Percentiles rank a stretch among this genome's conserved stretches.
Conservation (phyloP, 2,797 vertebrate species). For the Bradypus variegatus region DNA sequence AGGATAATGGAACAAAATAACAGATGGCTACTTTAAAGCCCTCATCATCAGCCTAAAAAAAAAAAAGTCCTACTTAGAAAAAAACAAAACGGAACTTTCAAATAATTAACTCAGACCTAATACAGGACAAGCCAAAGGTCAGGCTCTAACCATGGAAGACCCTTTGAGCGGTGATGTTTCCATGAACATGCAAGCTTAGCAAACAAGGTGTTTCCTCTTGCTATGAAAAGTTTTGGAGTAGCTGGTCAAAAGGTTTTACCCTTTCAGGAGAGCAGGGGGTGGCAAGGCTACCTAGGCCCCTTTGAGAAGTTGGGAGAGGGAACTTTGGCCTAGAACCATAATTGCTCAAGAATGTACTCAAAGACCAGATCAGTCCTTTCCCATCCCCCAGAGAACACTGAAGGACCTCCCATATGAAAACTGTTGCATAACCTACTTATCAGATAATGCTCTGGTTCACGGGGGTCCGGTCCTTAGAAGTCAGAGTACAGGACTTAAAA, state of each 20-base stretch:
- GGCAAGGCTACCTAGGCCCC: too few species aligned
- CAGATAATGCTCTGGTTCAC: not conserved
- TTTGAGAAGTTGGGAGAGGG: not conserved
- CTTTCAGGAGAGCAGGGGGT: not conserved
- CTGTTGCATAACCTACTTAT: slow-evolving; percentile 5
- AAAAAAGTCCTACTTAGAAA: not conserved
- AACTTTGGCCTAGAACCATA: not conserved
- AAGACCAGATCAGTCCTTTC: not conserved
- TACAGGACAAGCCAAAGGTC: slow-evolving; percentile 31
- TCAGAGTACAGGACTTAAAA: slow-evolving; percentile 4
- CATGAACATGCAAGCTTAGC: not conserved
- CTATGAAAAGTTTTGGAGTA: not conserved
- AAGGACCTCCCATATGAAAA: not conserved
- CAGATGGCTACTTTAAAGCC: slow-evolving; percentile 46
- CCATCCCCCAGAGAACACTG: not conserved
- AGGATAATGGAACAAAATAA: slow-evolving; percentile 61
- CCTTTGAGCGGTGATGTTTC: not conserved
- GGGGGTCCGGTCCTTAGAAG: not conserved
- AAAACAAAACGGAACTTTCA: slow-evolving; percentile 44
- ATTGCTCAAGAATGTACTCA: slow-evolving; percentile 23
- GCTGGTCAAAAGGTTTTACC: not conserved
- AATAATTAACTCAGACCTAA: slow-evolving; percentile 60
- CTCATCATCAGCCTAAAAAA: not conserved
- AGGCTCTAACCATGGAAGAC: slow-evolving; percentile 5
- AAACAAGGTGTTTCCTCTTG: not conserved